Evolutionary conservation across 2,888 invertebrate genomes (phyloP), one percentile per base, ranked within the genome.

Genomic region (Callosobruchus maculatus): DNA sequence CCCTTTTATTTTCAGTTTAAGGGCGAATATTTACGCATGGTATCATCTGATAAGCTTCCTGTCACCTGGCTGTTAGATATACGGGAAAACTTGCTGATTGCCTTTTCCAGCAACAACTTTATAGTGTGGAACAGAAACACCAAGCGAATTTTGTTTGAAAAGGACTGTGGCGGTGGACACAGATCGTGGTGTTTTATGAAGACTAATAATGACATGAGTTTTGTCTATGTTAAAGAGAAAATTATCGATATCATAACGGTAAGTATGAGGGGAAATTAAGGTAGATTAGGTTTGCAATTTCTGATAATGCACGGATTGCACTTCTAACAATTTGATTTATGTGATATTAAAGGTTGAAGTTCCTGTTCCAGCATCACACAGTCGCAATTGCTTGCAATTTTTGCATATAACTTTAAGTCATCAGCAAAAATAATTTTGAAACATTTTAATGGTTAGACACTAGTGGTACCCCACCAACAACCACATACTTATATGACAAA

Each of bases 121-220:
- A 86, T 93, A 13, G 87, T 92, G 0, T 92, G 91, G 88, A 89
- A 90, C 83, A 78, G 90, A 20, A 87, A 85, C 74, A 86, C 88
- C 49, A 87, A 90, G 78, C 88, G 89, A 74, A 89, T 90, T 74
- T 78, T 95, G 18, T 80, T 93, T 70, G 91, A 93, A 84, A 88
- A 93, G 7, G 84, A 89, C 9, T 97, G 97, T 85, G 97, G 97
- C 0, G 97, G 97, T 1, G 97, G 96, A 0, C 97, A 97, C 83
- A 89, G 97, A 72, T 93, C 94, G 0, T 97, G 95, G 95, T 94
- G 95, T 84, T 92, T 91, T 81, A 78, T 80, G 2, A 80, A 89
- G 20, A 79, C 83, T 70, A 83, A 87, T 77, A 86, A 83, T 79
- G 81, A 80, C 76, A 87, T 84, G 82, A 87, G 81, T 78, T 89